Evolutionary conservation across 2,888 invertebrate species (phyloP), one percentile per base, ranked within the genome.

Genomic region (Tanypteryx hageni): DNA sequence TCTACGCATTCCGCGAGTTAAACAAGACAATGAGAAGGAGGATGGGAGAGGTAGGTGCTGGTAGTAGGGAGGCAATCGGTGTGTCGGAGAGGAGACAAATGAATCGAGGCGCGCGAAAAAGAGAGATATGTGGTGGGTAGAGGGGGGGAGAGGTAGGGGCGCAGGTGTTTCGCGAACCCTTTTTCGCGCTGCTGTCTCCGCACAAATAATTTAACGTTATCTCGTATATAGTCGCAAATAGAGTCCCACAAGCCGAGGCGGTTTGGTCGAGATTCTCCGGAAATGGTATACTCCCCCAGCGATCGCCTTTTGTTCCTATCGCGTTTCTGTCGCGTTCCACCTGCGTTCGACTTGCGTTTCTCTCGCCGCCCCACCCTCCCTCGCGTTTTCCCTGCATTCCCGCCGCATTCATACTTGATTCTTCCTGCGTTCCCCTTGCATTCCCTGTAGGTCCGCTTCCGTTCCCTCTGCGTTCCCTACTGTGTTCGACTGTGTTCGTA

Each of bases 151-250:
- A 13, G 31, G 31, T 14, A 64, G 22, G 59, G 58, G 61, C 58
- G 16, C 86, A 86, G 86, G 59, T 61, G 18, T 57, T 10, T 31
- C 61, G 61, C 18, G 57, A 16, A 86, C 61, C 61, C 85, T 59
- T 59, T 44, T 27, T 11, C 59, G 14, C 22, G n/a, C 58, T 27
- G 58, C 58, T 58, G 18, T n/a, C n/a, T 18, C 68, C 31, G 64
- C 11, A 11, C 64, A 89, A 89, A 89, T 89, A 89, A 89, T 89
- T 89, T 64, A 89, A 44, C 56, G 64, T 64, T 31, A 61, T 86
- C 61, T 86, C 86, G 59, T 10, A 58, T 64, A 68, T 76, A 13
- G 64, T 64, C 44, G 59, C 89, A 44, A 89, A 89, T 89, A 56
- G 61, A 64, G 61, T 31, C 31, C 86, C 44, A 44, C 44, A 44